phyloP scores from a whole-genome alignment of 2,113 vertebrate genomes.

The Ceyx margarethae region DNA sequence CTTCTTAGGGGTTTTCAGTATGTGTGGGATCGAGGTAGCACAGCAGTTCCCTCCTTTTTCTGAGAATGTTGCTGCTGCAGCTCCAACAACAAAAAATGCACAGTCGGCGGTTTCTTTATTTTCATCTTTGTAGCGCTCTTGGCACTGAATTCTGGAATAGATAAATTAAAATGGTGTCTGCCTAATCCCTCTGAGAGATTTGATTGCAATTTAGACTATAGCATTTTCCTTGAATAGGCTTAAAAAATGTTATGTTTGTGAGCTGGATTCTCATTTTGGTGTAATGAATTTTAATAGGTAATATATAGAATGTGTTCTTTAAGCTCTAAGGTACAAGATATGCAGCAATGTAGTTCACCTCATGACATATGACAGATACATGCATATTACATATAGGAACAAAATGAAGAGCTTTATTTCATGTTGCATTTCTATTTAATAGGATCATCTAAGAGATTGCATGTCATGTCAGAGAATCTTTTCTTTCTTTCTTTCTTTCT shows the following conservation, averaged over 20 bases:
- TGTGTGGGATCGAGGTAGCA: neutral
- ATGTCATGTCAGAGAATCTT: neutral
- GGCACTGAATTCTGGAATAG: constrained; percentile 39
- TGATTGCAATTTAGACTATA: constrained; percentile 37
- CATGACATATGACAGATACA: neutral
- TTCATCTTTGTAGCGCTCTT: constrained; percentile 59
- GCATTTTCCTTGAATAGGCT: constrained; percentile 50
- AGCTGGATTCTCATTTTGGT: constrained; percentile 21
- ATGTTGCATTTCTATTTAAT: neutral
- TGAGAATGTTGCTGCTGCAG: constrained; percentile 28
- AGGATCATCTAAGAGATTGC: neutral
- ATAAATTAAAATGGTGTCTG: constrained; percentile 71
- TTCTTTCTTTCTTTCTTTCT: neutral
- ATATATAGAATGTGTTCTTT: neutral
- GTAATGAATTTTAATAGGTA: constrained; percentile 20
- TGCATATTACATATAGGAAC: neutral
- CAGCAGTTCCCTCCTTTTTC: constrained; percentile 31
- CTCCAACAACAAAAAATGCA: constrained; percentile 56
- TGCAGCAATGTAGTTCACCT: neutral
- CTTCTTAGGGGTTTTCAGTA: constrained; percentile 34
- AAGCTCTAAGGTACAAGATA: neutral
- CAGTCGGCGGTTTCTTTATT: constrained; percentile 65
- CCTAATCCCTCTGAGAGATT: constrained; percentile 61
- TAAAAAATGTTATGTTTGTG: constrained; percentile 19
- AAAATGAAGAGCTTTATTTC: neutral